Conservation (phyloP, 2,113 vertebrate genomes). For the Saguinus midas region DNA sequence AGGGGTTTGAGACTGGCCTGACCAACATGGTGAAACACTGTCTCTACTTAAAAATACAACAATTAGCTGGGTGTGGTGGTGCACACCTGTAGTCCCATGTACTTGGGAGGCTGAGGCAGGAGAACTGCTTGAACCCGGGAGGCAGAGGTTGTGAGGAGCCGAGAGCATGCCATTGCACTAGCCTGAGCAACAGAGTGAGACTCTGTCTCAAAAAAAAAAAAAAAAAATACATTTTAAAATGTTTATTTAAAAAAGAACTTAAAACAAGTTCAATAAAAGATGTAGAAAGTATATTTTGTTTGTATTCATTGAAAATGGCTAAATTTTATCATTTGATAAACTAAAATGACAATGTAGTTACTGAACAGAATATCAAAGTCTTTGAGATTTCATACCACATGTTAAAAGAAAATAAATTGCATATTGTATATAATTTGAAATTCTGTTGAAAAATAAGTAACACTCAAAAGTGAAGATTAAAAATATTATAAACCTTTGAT, state of each 20-base stretch:
- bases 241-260: constrained; percentile 61
- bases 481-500: neutral
- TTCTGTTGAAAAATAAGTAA: constrained; percentile 51
- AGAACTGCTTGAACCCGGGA: too few relatives aligned
- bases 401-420: constrained; percentile 61
- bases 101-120: too few relatives aligned
- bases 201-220: too few relatives aligned
- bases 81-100: too few relatives aligned
- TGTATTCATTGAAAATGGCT: constrained; percentile 68
- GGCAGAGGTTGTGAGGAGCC: too few relatives aligned
- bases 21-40: too few relatives aligned
- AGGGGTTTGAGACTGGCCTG: too few relatives aligned
- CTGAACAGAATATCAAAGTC: constrained; percentile 72
- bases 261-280: constrained; percentile 74
- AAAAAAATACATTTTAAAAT: constrained; percentile 52
- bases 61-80: too few relatives aligned
- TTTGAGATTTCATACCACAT: constrained; percentile 69
- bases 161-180: too few relatives aligned
- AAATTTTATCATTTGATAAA: constrained; percentile 69
- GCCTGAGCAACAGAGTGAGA: too few relatives aligned
- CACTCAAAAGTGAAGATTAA: constrained; percentile 17
- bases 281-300: constrained; percentile 64
- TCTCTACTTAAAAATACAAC: too few relatives aligned
- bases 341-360: constrained; percentile 70
- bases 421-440: constrained; percentile 58